Evolutionary conservation across 2,113 vertebrate species (phyloP).

Genomic region (Probosciger aterrimus): DNA sequence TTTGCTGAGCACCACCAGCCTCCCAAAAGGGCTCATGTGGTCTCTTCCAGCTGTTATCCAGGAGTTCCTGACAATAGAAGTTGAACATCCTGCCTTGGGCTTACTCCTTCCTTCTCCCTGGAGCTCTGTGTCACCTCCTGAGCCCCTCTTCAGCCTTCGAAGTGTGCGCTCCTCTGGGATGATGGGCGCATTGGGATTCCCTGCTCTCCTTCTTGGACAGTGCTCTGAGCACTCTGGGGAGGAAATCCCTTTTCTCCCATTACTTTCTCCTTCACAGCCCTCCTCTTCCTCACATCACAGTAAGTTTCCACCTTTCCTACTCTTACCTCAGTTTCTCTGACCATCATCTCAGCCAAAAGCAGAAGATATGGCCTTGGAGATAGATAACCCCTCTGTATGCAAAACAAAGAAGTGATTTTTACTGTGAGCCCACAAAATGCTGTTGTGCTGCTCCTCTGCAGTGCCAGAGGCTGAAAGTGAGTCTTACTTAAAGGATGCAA

Average conservation of each 20-base stretch:
- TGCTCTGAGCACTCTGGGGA: accelerated
- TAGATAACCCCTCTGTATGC: neutral
- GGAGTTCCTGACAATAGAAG: neutral
- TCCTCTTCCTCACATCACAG: neutral
- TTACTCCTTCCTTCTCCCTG: neutral
- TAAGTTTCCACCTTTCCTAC: neutral
- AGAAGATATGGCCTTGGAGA: neutral
- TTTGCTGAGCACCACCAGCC: neutral
- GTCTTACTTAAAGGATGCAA: neutral
- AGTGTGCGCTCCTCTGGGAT: neutral
- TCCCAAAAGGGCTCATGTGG: neutral
- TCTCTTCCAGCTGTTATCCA: neutral
- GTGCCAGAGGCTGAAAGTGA: neutral
- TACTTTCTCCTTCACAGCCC: neutral
- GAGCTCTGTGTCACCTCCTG: neutral
- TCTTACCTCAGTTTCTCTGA: neutral
- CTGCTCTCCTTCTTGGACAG: neutral
- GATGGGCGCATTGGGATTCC: neutral
- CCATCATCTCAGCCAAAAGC: neutral
- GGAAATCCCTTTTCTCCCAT: neutral
- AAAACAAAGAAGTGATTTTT: neutral
- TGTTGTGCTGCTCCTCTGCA: neutral
- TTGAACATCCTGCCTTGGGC: neutral
- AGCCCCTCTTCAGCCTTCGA: neutral
- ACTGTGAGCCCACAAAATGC: neutral